Base-by-base conservation (phyloP, 1,140 invertebrate species). In the Calosoma granatense region DNA sequence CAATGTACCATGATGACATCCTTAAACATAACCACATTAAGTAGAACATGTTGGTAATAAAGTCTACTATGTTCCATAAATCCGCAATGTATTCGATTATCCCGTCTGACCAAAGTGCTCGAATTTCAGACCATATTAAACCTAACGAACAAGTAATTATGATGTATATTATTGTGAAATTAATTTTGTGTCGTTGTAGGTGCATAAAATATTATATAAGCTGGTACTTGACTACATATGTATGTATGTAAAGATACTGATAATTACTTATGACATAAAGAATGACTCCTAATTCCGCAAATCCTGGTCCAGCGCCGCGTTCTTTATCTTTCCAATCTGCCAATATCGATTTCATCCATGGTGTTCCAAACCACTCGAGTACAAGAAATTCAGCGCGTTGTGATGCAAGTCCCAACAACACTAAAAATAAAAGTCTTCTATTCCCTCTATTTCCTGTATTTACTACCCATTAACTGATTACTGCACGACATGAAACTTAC, bases 61-160 rank as follows among this genome's bases (percentile, higher is more conserved):
- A 97, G 71, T 98, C 95, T 2, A 97, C 86, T 62, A 97, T 92
- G 70, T 98, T 98, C 95, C 95, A 98, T 57, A 97, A 81, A 74
- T 98, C 94, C 51, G 84, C 84, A 22, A 94, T 76, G 67, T 97
- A 98, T 43, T 94, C 90, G 22, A 86, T 69, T n/a, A 97, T 66
- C 0, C 94, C 94, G 58, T 87, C 88, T 0, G 83, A 78, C 85
- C 92, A 97, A 14, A 97, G 73, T 20, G 92, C 77, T 65, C 87
- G 83, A 41, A 94, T 85, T 77, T 98, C 94, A 6, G 83, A 83
- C 78, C 89, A 92, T 43, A 98, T 86, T 61, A 95, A 81, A 74
- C 93, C 93, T 94, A 65, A 36, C n/a, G 41, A 26, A 56, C n/a
- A 41, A 17, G 19, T 53, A 23, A 30, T 19, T 58, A 30, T 56